Percentiles rank a stretch among this genome's conserved stretches.
These are phyloP conservation scores for Asteroscopus sphinx DNA, from an alignment of 2,888 invertebrate genomes.

Conservation along the genomic window DNA sequence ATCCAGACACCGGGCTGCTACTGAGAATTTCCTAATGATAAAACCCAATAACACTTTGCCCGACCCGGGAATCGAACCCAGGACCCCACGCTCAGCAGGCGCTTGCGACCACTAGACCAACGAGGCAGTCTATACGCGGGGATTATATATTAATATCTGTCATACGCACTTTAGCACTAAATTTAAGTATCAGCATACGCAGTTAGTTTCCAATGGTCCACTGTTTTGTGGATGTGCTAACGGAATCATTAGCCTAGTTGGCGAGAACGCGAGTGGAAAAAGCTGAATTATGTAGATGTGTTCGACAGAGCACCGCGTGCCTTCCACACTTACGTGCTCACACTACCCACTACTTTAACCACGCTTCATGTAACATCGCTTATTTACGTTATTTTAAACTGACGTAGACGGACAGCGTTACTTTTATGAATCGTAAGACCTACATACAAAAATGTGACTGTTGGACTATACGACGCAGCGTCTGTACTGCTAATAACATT, in stretches of 20 bases:
- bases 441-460: slow-evolving; percentile 13
- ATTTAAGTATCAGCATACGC: slow-evolving; percentile 68
- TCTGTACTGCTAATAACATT: neutral
- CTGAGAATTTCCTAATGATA: too few relatives aligned
- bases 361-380: slow-evolving; percentile 64
- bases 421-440: slow-evolving; percentile 25
- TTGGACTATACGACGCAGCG: neutral
- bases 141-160: slow-evolving; percentile 66
- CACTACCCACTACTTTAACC: slow-evolving; percentile 41
- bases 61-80: too few relatives aligned
- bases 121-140: too few relatives aligned
- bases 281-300: slow-evolving; percentile 81
- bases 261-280: slow-evolving; percentile 81
- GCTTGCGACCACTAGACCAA: too few relatives aligned
- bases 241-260: slow-evolving; percentile 88
- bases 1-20: too few relatives aligned
- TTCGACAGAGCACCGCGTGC: slow-evolving; percentile 59
- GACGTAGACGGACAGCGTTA: slow-evolving; percentile 10
- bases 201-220: slow-evolving; percentile 81
- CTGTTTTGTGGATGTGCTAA: slow-evolving; percentile 86
- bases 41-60: too few relatives aligned
- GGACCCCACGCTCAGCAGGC: too few relatives aligned
- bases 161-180: slow-evolving; percentile 43
- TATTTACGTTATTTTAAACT: slow-evolving; percentile 53
- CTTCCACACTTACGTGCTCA: slow-evolving; percentile 47